Percentiles rank a stretch among this genome's conserved stretches.
phyloP scores from a whole-genome alignment of 2,888 invertebrate species.

The Petrophora chlorosata region DNA sequence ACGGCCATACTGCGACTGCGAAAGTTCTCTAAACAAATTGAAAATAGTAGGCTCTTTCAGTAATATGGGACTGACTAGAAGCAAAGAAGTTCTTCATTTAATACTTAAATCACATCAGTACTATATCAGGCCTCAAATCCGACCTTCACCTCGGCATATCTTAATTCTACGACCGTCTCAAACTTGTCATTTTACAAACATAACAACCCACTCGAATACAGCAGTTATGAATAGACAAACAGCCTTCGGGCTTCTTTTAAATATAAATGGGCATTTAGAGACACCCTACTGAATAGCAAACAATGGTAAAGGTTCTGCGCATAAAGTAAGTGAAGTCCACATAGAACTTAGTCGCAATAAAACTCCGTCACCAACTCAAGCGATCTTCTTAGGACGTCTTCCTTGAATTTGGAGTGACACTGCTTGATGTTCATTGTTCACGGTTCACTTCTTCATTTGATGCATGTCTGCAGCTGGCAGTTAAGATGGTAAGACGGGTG shows the following conservation, averaged over 20 bases:
- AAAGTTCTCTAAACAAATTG: no score
- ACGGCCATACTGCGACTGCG: no score
- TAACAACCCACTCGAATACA: background rate
- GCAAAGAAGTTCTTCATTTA: no score
- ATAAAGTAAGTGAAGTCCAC: no score
- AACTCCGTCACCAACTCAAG: no score
- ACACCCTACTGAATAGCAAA: constrained; percentile 24
- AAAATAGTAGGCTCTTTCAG: no score
- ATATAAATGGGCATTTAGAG: constrained; percentile 33
- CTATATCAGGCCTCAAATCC: background rate
- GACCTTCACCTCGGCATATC: constrained; percentile 15
- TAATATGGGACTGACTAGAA: no score
- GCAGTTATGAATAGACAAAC: constrained; percentile 17
- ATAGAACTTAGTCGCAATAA: no score
- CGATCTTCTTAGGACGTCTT: no score
- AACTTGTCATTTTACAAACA: constrained; percentile 13
- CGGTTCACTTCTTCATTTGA: background rate
- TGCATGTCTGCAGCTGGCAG: background rate
- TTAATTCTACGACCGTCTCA: constrained; percentile 5
- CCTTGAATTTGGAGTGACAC: no score
- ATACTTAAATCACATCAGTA: no score
- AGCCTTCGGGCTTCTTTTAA: constrained; percentile 21
- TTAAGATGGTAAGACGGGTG: constrained; percentile 7
- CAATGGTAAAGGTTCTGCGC: background rate
- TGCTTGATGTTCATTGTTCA: background rate